These are phyloP conservation scores for Gallinago nigripennis DNA, from an alignment of 2,797 vertebrate genomes.

Conservation along the genomic window DNA sequence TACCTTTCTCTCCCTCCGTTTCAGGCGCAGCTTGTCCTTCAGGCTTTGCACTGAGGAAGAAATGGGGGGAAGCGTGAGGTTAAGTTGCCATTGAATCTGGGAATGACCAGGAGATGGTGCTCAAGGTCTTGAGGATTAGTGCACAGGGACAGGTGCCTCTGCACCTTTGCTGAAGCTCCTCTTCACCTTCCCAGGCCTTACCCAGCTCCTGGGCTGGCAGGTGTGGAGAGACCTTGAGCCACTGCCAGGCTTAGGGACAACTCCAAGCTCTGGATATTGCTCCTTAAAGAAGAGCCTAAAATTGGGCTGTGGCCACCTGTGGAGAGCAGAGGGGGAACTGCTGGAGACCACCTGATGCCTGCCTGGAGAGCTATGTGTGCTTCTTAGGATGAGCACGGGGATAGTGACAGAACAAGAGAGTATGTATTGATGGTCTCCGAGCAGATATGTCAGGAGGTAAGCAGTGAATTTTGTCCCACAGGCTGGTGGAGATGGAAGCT, in stretches of 20 bases:
- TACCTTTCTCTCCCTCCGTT: neutral
- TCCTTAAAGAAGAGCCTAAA: neutral
- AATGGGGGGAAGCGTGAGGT: neutral
- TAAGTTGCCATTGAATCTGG: conserved; percentile 23
- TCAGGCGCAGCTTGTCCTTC: fast-evolving
- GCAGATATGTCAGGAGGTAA: neutral
- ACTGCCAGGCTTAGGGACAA: neutral
- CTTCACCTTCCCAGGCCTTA: neutral
- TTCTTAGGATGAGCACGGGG: neutral
- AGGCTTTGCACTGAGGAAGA: neutral
- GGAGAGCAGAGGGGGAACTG: neutral
- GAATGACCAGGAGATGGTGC: conserved; percentile 80
- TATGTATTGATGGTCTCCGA: neutral
- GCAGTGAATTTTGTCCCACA: neutral
- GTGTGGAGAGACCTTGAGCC: neutral
- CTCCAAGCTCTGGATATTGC: neutral
- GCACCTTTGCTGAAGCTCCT: neutral
- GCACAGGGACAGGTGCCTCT: neutral
- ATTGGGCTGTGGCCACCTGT: neutral
- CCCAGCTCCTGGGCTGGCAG: neutral
- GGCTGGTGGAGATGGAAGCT: neutral
- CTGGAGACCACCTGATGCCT: neutral
- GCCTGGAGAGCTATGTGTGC: neutral
- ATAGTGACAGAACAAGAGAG: neutral
- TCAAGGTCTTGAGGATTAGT: conserved; percentile 68